Conservation (phyloP, 23 tunicate species). For the Halocynthia aurantium region DNA sequence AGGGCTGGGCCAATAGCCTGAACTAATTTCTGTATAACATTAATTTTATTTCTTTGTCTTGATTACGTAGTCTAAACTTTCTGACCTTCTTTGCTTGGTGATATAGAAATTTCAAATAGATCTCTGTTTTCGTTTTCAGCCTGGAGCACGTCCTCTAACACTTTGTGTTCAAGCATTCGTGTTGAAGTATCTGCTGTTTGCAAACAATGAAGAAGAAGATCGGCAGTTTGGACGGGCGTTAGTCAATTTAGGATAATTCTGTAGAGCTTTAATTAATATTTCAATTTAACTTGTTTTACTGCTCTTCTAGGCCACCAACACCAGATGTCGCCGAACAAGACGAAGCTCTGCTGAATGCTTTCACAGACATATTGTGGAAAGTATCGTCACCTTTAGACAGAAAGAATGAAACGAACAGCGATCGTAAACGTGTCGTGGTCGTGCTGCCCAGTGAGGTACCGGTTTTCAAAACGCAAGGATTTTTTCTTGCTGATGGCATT, state of each 20-base stretch:
- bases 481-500: slow-evolving; percentile 65
- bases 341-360: slow-evolving; percentile 45
- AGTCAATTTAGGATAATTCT: slow-evolving; percentile 5
- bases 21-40: no score
- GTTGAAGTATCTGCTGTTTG: slow-evolving; percentile 53
- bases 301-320: slow-evolving; percentile 41
- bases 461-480: slow-evolving; percentile 50
- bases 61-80: no score
- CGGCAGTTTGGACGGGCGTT: slow-evolving; percentile 52
- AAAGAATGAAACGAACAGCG: neutral
- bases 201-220: slow-evolving; percentile 17
- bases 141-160: slow-evolving; percentile 72
- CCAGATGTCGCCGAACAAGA: slow-evolving; percentile 42
- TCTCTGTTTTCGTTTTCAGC: slow-evolving; percentile 17
- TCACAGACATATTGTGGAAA: slow-evolving; percentile 70
- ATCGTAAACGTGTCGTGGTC: slow-evolving; percentile 31
- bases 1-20: no score
- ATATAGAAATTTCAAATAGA: no score
- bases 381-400: slow-evolving; percentile 16
- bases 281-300: neutral
- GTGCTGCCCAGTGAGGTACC: slow-evolving; percentile 44
- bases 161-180: slow-evolving; percentile 69
- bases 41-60: no score
- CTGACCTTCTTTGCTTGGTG: no score
- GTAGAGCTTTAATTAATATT: neutral